Base-by-base conservation (phyloP, 1,140 invertebrate genomes). In the Camponotus vicinus region DNA sequence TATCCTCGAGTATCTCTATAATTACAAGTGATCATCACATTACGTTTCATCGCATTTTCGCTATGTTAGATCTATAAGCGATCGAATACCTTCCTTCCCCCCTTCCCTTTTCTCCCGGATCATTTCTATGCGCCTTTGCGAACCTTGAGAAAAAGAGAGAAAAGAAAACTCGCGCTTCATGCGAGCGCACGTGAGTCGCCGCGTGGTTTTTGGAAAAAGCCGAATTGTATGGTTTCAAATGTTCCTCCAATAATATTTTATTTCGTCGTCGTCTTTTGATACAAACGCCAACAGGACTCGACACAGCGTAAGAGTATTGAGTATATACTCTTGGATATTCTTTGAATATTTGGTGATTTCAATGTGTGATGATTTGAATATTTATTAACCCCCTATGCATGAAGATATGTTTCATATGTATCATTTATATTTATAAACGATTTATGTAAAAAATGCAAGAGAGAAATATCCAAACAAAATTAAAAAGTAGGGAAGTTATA, bases 11-110 rank as follows among this genome's bases (percentile, higher is more conserved):
- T 89, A 89, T 85, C 66, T 86, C 66, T 86, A 88, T 85, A 66
- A 84, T 90, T 87, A 90, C 78, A 75, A 92, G 89, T 88, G 82
- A 91, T 92, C 90, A 90, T 91, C 80, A 93, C 93, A 94, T 93
- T 91, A 92, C 88, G 85, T 92, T 90, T 34, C 92, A 92, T 85
- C 79, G 90, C 15, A 71, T 52, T 92, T 52, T 52, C 83, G 88
- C 86, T 90, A 89, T 78, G 88, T 86, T 91, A 93, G 49, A 73
- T 78, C 66, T 86, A 87, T 76, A 55, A 79, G 76, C 79, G 86
- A 70, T 86, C 67, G 37, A 64, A 61, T 3, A 52, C 3, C 49
- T 45, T 13, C 15, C 49, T 52, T 13, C 45, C 13, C 15, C 13
- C 45, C 45, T 32, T 85, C 90, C 90, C 87, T 88, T 89, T 18